Base-by-base conservation (phyloP, 2,113 vertebrate species). In the Steatornis caripensis region DNA sequence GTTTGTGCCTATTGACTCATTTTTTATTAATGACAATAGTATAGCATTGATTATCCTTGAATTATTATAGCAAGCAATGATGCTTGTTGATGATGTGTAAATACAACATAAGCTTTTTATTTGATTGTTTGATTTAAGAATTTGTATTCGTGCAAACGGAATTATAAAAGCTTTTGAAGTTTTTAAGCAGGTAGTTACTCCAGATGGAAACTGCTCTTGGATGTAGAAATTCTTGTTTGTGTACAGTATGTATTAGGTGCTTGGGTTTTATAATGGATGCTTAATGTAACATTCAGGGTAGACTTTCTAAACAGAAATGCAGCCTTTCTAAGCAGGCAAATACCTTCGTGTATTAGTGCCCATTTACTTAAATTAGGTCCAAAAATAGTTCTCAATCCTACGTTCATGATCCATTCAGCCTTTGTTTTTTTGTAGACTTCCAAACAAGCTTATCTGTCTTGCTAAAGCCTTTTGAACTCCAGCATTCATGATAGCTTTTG, bases 11-110 rank as follows among this genome's bases (percentile, higher is more conserved):
- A 99, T 99, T 95, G 98, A 99, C 98, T 97, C 85, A 92, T 90
- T 96, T 97, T 97, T 98, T 98, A 98, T 99, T 98, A 98, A 99
- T 98, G 98, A 96, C 89, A 90, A 93, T 98, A 97, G 95, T 97
- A 97, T 98, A 98, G 95, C 97, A 98, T 97, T 97, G 98, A 98
- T 98, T 98, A 98, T 92, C 97, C 98, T 98, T 98, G 98, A 98
- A 98, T 98, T 98, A 98, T 97, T 98, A 98, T 93, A 98, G 98
- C 96, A 96, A 93, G 97, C 55, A 97, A 91, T 79, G 51, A 74
- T 84, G 94, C 77, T 82, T 62, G 45, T 96, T 94, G 97, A 80
- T 89, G 87, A 93, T 10, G 1, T 87, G 70, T 95, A 87, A 96
- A 75, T 57, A 65, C 46, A 94, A 30, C 30, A 69, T 75, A 92